These are phyloP conservation scores for Sphaerophoria rueppellii DNA, from an alignment of 2,888 invertebrate genomes.

Conservation along the genomic window DNA sequence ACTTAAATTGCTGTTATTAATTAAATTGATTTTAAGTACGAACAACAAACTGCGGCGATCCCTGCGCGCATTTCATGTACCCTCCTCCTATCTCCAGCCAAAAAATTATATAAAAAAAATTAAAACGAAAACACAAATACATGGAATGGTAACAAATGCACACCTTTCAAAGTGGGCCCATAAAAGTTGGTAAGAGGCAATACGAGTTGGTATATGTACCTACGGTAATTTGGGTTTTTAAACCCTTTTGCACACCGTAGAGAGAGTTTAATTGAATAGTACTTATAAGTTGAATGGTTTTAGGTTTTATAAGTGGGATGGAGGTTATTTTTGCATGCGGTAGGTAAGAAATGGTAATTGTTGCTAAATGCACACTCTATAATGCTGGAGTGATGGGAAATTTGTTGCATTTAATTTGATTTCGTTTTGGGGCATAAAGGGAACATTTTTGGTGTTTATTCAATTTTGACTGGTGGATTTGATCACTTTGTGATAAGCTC, in stretches of 20 bases:
- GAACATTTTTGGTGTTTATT: too few relatives aligned
- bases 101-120: background rate
- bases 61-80: constrained; percentile 18
- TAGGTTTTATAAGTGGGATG: constrained; percentile 54
- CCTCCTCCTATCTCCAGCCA: background rate
- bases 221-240: constrained; percentile 43
- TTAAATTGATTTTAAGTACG: constrained; percentile 82
- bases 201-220: background rate
- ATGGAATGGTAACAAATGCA: constrained; percentile 21
- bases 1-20: constrained; percentile 82
- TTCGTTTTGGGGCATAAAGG: background rate
- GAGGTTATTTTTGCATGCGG: constrained; percentile 48
- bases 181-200: too few relatives aligned
- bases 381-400: constrained; percentile 10
- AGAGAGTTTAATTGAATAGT: constrained; percentile 45
- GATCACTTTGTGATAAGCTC: too few relatives aligned
- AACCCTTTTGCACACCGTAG: constrained; percentile 56
- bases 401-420: background rate
- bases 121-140: constrained; percentile 23
- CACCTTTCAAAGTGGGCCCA: constrained; percentile 27
- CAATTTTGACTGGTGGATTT: too few relatives aligned
- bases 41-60: constrained; percentile 55
- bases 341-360: constrained; percentile 61
- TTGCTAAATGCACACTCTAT: constrained; percentile 49
- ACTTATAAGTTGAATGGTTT: constrained; percentile 43